Base-by-base conservation (phyloP, 2,888 invertebrate species). In the Callyntrura sp. region DNA sequence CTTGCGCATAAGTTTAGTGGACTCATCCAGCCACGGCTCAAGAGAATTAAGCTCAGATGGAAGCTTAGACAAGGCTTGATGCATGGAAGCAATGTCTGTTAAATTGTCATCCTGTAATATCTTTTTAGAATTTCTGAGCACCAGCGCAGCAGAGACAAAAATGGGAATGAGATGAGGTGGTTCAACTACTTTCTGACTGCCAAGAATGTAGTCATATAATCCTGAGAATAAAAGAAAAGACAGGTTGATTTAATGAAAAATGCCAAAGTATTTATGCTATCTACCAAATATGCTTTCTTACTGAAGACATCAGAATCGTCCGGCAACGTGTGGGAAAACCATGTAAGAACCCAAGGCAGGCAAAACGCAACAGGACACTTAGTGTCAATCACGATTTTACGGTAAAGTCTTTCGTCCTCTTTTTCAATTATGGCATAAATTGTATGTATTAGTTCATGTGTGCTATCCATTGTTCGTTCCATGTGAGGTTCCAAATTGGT, bases 311-410 rank as follows among this genome's bases (percentile, higher is more conserved):
- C 93, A 2, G 91, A 92, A 81, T 93, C 93, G 65, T 91, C 91
- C 0, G 93, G 92, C 28, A 93, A 81, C 0, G 92, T 93, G 48
- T 93, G 93, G n/a, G 92, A 92, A 78, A 92, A 93, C 93, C 93
- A 93, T 11, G 93, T 93, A 2, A 93, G 90, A 17, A 93, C 92
- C 93, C 93, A 93, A 6, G 93, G 91, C 0, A 93, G 76, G 48
- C 91, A 92, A 82, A 93, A 93, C 8, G 92, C 93, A 68, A 91
- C 91, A 9, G 93, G 93, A 78, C 92, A 93, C 82, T 92, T 91
- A 14, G 88, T 87, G 11, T 92, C 92, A 28, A 92, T 65, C 8
- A 90, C 92, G 81, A 93, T 93, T 90, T 93, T 92, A 25, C 92
- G 84, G 81, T 84, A 93, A 20, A 93, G 62, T 0, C 51, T 78